A percentile compares a stretch with the other conserved stretches of the same genome.
Evolutionary conservation across 2,113 vertebrate genomes (phyloP).

Genomic region (Sapayoa aenigma): DNA sequence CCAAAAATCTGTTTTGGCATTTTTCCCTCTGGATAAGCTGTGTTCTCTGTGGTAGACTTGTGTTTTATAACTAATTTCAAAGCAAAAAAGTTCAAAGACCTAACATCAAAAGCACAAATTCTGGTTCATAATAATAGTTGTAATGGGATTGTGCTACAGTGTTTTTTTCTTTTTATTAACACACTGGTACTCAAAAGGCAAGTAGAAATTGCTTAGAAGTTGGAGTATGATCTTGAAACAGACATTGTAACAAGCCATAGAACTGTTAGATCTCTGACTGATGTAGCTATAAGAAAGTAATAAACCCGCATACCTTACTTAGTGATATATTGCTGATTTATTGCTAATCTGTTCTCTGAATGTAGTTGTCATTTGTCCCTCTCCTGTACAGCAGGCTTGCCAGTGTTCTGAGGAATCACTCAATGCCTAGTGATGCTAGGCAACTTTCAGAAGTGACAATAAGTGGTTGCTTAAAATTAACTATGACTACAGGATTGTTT

Average conservation of each 20-base stretch:
- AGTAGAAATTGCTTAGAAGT: conserved; percentile 44
- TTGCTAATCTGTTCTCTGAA: neutral
- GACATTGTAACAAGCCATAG: neutral
- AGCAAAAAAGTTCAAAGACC: conserved; percentile 61
- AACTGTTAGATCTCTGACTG: neutral
- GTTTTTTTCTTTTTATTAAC: conserved; percentile 64
- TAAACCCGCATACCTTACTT: neutral
- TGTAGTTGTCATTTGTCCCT: neutral
- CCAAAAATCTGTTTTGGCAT: conserved; percentile 34
- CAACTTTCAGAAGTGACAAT: neutral
- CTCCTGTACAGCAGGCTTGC: neutral
- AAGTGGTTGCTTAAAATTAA: neutral
- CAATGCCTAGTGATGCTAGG: neutral
- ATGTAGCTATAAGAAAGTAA: neutral
- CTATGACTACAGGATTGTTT: neutral
- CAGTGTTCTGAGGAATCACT: neutral
- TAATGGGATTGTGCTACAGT: conserved; percentile 57
- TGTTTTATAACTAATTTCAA: conserved; percentile 63
- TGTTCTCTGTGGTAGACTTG: conserved; percentile 43
- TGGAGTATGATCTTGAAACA: neutral
- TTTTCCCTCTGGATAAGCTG: conserved; percentile 37
- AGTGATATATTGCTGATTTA: neutral
- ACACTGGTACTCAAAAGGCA: conserved; percentile 41
- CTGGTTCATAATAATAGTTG: conserved; percentile 61
- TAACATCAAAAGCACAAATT: conserved; percentile 65